phyloP scores from a whole-genome alignment of 2,888 invertebrate species.

The Eledone cirrhosa region DNA sequence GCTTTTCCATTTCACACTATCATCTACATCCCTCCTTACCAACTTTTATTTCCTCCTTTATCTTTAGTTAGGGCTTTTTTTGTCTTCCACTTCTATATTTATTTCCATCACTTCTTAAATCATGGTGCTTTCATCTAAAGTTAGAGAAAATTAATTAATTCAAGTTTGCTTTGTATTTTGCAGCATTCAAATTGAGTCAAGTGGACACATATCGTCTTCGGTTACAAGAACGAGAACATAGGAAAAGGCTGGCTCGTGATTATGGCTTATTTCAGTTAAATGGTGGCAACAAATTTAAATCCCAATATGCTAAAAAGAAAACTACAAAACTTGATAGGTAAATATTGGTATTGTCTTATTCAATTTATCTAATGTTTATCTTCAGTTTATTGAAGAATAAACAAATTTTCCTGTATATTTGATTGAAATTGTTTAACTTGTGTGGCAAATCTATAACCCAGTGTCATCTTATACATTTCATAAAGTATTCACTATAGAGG shows the following conservation, averaged over 20 bases:
- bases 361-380: background rate
- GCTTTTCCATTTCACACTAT: too few species aligned
- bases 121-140: too few species aligned
- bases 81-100: too few species aligned
- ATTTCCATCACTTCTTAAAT: too few species aligned
- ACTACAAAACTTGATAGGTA: slow-evolving; percentile 64
- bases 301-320: slow-evolving; percentile 69
- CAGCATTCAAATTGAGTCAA: slow-evolving; percentile 68
- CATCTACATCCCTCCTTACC: too few species aligned
- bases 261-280: slow-evolving; percentile 79
- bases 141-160: too few species aligned
- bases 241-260: slow-evolving; percentile 89
- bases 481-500: too few species aligned
- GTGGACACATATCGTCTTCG: slow-evolving; percentile 82
- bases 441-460: too few species aligned
- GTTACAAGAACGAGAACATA: slow-evolving; percentile 78
- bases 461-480: too few species aligned
- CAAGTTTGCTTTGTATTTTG: background rate
- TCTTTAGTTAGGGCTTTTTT: too few species aligned
- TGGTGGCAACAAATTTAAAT: slow-evolving; percentile 73
- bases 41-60: too few species aligned
- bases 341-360: background rate
- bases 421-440: slow-evolving; percentile 68
- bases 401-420: background rate
- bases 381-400: too few species aligned